Conservation (phyloP, 2,888 invertebrate genomes). For the Rhimphoctona megacephalus region DNA sequence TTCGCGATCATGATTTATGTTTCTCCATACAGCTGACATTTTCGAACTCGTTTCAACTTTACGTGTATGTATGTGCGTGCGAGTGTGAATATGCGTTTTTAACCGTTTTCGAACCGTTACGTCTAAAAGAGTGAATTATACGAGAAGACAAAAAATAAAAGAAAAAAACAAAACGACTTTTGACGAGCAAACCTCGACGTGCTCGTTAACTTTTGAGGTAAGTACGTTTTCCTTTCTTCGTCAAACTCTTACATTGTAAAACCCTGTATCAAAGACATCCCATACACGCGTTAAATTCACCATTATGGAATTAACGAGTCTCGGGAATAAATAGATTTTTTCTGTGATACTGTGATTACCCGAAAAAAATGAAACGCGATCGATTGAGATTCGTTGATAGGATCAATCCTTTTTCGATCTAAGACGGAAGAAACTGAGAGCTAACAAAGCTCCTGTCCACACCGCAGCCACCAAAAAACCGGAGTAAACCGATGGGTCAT, state of each 20-base stretch:
- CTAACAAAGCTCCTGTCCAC: constrained; percentile 88
- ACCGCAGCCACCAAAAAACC: constrained; percentile 89
- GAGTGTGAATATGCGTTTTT: background rate
- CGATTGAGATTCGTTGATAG: background rate
- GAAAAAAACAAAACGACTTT: constrained; percentile 34
- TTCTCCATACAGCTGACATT: constrained; percentile 11
- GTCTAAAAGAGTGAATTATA: constrained; percentile 30
- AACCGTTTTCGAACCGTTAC: constrained; percentile 12
- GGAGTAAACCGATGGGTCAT: constrained; percentile 89
- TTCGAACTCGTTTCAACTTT: constrained; percentile 10
- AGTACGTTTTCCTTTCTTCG: constrained; percentile 53
- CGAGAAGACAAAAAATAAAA: background rate
- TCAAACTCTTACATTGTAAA: constrained; percentile 52
- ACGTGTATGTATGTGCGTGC: constrained; percentile 5
- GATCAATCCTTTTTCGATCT: constrained; percentile 80
- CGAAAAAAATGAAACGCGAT: constrained; percentile 10
- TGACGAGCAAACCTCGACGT: constrained; percentile 20
- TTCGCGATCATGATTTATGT: constrained; percentile 40
- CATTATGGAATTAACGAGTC: background rate
- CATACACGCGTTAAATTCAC: constrained; percentile 14
- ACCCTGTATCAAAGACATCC: constrained; percentile 65
- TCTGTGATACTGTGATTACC: constrained; percentile 20
- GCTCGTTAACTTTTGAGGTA: constrained; percentile 52
- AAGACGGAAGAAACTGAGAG: constrained; percentile 86
- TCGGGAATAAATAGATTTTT: background rate